These are phyloP conservation scores for Alviniconcha marisindica DNA, from an alignment of 1,140 invertebrate species.

Conservation along the genomic window DNA sequence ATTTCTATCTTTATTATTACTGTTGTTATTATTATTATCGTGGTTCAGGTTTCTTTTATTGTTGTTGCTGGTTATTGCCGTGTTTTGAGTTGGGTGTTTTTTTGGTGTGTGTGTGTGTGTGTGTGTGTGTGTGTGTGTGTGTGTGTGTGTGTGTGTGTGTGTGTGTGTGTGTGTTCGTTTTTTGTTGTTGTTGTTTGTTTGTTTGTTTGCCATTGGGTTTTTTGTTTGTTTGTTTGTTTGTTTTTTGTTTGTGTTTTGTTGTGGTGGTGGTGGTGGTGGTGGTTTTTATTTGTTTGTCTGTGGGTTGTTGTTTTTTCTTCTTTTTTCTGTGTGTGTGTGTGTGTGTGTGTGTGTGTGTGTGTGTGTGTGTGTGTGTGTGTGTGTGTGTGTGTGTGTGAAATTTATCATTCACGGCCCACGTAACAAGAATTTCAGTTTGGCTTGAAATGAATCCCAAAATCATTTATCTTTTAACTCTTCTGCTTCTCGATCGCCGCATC, in stretches of 20 bases:
- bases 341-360: constrained; percentile 17
- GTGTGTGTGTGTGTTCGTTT: neutral
- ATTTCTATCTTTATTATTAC: too few species aligned
- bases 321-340: neutral
- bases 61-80: too few species aligned
- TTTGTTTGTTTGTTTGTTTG: neutral
- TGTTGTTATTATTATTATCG: too few species aligned
- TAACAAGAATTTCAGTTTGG: too few species aligned
- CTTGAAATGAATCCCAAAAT: too few species aligned
- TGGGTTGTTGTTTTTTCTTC: neutral
- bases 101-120: neutral
- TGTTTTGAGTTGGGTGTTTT: too few species aligned
- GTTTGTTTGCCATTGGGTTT: neutral
- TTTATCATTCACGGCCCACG: too few species aligned
- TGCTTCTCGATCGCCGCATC: too few species aligned
- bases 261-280: too few species aligned
- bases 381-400: neutral
- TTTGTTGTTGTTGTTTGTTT: neutral
- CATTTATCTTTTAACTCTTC: too few species aligned
- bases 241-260: too few species aligned
- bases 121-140: constrained; percentile 16
- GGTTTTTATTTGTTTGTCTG: neutral
- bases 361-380: constrained; percentile 5
- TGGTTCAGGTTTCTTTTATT: too few species aligned
- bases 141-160: neutral